Percentiles rank a stretch among this genome's conserved stretches.
phyloP scores from a whole-genome alignment of 2,797 vertebrate species.

The Crocodylus rhombifer region DNA sequence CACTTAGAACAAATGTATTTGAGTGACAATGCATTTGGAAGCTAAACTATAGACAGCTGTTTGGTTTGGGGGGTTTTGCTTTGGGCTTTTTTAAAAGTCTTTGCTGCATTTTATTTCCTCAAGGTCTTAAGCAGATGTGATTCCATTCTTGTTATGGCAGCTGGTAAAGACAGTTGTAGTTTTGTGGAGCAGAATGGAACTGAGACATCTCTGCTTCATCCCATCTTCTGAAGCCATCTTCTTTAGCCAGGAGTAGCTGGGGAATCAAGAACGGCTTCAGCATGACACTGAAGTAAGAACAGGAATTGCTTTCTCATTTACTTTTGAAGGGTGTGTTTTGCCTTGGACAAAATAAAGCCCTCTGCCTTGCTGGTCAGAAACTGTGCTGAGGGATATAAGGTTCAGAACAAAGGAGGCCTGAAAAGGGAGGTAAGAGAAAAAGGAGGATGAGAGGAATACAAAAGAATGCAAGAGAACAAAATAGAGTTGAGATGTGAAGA shows the following conservation, averaged over 20 bases:
- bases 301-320: background rate
- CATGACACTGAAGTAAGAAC: background rate
- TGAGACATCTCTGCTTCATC: background rate
- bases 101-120: background rate
- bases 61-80: too few relatives aligned
- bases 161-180: background rate
- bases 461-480: background rate
- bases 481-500: background rate
- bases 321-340: background rate
- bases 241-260: background rate
- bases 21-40: background rate
- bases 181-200: background rate
- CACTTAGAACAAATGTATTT: background rate
- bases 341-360: slow-evolving; percentile 27
- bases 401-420: background rate
- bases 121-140: background rate
- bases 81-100: background rate
- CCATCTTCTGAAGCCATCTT: background rate
- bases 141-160: background rate
- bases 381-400: background rate
- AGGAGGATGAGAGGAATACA: background rate
- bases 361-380: background rate
- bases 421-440: background rate
- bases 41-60: background rate
- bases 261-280: background rate